Evolutionary conservation across 2,797 vertebrate genomes (phyloP), one percentile per base, ranked within the genome.

Genomic region (Tinamus major): DNA sequence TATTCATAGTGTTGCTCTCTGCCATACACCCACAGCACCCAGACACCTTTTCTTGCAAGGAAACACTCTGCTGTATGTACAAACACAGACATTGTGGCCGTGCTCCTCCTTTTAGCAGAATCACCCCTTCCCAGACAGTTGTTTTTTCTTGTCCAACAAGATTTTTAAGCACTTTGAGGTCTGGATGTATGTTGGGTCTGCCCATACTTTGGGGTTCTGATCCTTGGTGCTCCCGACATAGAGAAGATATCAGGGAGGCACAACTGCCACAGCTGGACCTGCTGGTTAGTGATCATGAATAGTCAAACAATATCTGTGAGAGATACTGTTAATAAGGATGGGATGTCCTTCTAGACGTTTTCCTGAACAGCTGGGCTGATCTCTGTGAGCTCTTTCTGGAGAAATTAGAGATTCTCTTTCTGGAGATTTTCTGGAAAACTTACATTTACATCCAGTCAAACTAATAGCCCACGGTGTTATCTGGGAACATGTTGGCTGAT

Each of bases 1-100:
- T 44, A n/a, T 62, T 44, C 53, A 6, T 29, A 42, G 53, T 20
- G 44, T 41, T 70, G 46, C 27, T 1, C 2, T 20, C 2, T 68
- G 51, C 35, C 0, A 0, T 10, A 18, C 3, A 6, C 20, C 79
- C 62, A 56, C 7, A 13, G 9, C 17, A 35, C 3, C 4, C n/a
- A 71, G 41, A 55, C 39, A 6, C 20, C 49, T 41, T 55, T 59
- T 53, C n/a, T 10, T 65, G 44, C 44, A 26, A 27, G 35, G 46
- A n/a, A n/a, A n/a, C n/a, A n/a, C 24, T 23, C 89, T 12, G 3
- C 42, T 31, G 7, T 1, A 4, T 17, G 21, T 55, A 35, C 33
- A 35, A 79, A n/a, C 16, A n/a, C 24, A 13, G 37, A 17, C 11
- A 12, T 8, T 0, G 0, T 17, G 15, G 27, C 46, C 3, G 0